phyloP scores from a whole-genome alignment of 2,797 vertebrate genomes.

The Anabas testudineus region DNA sequence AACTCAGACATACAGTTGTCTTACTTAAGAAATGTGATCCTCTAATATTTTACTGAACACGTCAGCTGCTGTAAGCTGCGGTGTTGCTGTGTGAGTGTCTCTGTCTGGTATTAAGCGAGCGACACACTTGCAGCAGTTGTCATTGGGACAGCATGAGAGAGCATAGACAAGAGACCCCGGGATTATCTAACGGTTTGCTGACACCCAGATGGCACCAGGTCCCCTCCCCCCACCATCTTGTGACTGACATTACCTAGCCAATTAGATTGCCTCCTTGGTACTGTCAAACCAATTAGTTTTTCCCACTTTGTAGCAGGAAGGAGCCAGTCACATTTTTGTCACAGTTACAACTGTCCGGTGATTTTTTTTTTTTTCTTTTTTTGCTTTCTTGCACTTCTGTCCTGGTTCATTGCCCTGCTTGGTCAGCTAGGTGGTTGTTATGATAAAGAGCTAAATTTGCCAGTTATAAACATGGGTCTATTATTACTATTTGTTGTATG shows the following conservation, averaged over 20 bases:
- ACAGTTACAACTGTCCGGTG: constrained; percentile 63
- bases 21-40: constrained; percentile 26
- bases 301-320: constrained; percentile 55
- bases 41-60: constrained; percentile 15
- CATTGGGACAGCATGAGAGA: constrained; percentile 44
- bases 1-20: background rate
- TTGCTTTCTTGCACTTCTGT: constrained; percentile 44
- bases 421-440: constrained; percentile 25
- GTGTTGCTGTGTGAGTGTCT: constrained; percentile 35
- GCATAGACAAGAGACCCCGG: constrained; percentile 59
- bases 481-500: too few species aligned
- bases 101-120: constrained; percentile 19
- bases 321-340: constrained; percentile 62
- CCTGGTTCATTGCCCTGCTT: constrained; percentile 27
- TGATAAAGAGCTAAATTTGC: background rate
- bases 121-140: constrained; percentile 72
- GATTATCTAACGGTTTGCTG: constrained; percentile 84
- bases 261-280: constrained; percentile 68
- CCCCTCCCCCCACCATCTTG: constrained; percentile 30
- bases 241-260: constrained; percentile 76
- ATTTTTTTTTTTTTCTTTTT: too few species aligned
- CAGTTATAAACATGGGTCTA: constrained; percentile 2
- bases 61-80: constrained; percentile 41
- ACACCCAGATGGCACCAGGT: constrained; percentile 88
- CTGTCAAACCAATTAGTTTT: constrained; percentile 75